phyloP scores from a whole-genome alignment of 2,797 vertebrate species.

The Falco biarmicus region DNA sequence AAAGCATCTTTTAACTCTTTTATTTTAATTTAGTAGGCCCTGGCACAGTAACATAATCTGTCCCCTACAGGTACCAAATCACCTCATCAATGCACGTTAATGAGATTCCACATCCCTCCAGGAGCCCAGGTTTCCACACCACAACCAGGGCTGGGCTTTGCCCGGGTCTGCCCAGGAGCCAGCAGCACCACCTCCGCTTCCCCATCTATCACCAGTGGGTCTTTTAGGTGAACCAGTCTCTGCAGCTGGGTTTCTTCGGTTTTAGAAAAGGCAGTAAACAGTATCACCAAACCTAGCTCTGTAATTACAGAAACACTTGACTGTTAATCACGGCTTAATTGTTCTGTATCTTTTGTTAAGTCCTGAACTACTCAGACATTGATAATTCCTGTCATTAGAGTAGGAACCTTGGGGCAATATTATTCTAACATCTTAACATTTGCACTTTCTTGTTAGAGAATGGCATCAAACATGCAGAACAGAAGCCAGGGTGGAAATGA shows the following conservation, averaged over 20 bases:
- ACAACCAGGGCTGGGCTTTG: neutral
- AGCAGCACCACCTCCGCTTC: neutral
- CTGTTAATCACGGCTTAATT: constrained; percentile 42
- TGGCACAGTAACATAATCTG: neutral
- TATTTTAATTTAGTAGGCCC: neutral
- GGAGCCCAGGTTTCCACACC: neutral
- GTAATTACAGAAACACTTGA: neutral
- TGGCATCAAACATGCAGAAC: neutral
- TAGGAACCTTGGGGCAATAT: constrained; percentile 31
- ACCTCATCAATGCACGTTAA: neutral
- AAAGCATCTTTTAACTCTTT: neutral
- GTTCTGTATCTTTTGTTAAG: constrained; percentile 45
- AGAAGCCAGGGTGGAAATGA: constrained; percentile 14
- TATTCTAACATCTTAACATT: neutral
- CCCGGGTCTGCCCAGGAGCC: neutral
- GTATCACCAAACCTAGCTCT: neutral
- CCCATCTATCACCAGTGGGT: neutral
- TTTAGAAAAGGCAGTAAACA: neutral
- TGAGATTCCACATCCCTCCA: neutral
- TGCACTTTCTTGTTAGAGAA: neutral
- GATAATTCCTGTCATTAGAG: constrained; percentile 31
- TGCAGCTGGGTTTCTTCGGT: neutral
- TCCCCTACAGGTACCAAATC: neutral
- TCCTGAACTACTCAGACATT: neutral
- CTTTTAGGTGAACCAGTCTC: neutral